phyloP scores from a whole-genome alignment of 2,888 invertebrate genomes.

The Alcis repandata region DNA sequence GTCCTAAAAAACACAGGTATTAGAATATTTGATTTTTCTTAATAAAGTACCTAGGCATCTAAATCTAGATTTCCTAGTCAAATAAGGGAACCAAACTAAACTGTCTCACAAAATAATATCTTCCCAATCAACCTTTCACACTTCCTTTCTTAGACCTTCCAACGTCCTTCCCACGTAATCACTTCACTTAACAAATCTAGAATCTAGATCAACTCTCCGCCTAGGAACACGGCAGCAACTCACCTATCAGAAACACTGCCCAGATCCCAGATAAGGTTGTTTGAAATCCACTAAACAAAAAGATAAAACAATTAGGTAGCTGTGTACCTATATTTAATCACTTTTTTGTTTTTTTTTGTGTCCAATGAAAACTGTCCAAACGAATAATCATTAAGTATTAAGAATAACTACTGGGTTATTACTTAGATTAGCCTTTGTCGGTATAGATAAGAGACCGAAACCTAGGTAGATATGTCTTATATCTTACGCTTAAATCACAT shows the following conservation, averaged over 20 bases:
- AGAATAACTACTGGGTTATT: not conserved
- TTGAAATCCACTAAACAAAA: constrained; percentile 57
- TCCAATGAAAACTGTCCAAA: not conserved
- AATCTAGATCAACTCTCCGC: not conserved
- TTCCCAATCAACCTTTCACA: too few relatives aligned
- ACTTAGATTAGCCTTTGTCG: constrained; percentile 10
- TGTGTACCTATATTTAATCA: too few relatives aligned
- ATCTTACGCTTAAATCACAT: constrained; percentile 22
- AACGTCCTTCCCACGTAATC: too few relatives aligned
- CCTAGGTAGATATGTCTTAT: not conserved
- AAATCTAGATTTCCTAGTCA: too few relatives aligned
- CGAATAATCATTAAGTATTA: not conserved
- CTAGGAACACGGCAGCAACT: not conserved
- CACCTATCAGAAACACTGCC: not conserved
- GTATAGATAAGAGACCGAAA: constrained; percentile 19
- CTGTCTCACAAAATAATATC: too few relatives aligned
- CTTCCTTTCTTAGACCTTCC: too few relatives aligned
- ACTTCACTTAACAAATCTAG: too few relatives aligned
- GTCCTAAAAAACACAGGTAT: too few relatives aligned
- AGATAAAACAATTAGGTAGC: constrained; percentile 56
- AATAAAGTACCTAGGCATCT: too few relatives aligned
- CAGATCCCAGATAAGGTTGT: constrained; percentile 54
- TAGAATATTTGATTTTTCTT: too few relatives aligned
- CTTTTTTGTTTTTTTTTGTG: not conserved
- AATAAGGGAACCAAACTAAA: too few relatives aligned